A percentile compares a stretch with the other conserved stretches of the same genome.
These are phyloP conservation scores for Ranitomeya variabilis DNA, from an alignment of 2,113 vertebrate species.

Conservation along the genomic window DNA sequence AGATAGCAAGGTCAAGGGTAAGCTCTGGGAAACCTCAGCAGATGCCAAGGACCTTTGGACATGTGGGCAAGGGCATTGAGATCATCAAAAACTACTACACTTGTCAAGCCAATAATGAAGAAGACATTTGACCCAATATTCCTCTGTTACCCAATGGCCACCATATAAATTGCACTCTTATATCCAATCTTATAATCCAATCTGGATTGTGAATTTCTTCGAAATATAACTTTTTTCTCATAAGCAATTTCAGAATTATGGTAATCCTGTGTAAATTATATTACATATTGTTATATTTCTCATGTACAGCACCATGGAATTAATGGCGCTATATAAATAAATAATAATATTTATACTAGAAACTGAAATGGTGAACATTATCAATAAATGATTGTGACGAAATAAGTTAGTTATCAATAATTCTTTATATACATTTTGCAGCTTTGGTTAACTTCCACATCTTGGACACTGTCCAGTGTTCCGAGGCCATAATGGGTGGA, in stretches of 20 bases:
- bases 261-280: too few relatives aligned
- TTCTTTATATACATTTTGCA: constrained; percentile 60
- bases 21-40: not conserved
- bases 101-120: not conserved
- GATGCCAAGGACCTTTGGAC: not conserved
- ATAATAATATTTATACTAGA: not conserved
- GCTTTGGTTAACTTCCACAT: constrained; percentile 92
- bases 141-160: not conserved
- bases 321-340: too few relatives aligned
- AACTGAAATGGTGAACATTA: not conserved
- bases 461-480: constrained; percentile 89
- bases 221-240: too few relatives aligned
- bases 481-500: constrained; percentile 90
- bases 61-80: not conserved
- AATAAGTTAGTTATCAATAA: not conserved
- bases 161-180: not conserved
- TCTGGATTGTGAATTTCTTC: too few relatives aligned
- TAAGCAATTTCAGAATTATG: too few relatives aligned
- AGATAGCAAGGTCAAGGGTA: not conserved
- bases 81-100: not conserved
- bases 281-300: too few relatives aligned
- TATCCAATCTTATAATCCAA: too few relatives aligned
- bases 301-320: too few relatives aligned
- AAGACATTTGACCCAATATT: not conserved
- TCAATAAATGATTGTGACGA: not conserved